A percentile compares a stretch with the other conserved stretches of the same genome.
Conservation (phyloP, 2,888 invertebrate species). For the Kuschelorhynchus macadamiae region DNA sequence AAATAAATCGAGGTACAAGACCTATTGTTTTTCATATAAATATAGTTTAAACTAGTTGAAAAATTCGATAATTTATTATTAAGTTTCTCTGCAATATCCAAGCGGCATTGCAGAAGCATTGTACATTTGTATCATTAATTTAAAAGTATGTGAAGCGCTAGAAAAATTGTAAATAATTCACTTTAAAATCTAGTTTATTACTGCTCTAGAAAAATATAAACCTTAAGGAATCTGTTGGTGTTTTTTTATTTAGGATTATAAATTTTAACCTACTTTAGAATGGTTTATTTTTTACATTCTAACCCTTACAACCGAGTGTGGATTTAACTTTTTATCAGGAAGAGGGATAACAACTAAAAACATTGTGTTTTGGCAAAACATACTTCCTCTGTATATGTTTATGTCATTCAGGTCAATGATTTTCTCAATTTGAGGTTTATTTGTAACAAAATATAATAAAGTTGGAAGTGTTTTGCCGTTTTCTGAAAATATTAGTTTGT, state of each 20-base stretch:
- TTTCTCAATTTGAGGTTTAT: too few relatives aligned
- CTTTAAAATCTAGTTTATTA: slow-evolving; percentile 56
- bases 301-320: too few relatives aligned
- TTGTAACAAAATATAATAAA: too few relatives aligned
- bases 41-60: slow-evolving; percentile 52
- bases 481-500: too few relatives aligned
- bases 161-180: slow-evolving; percentile 56
- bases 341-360: too few relatives aligned
- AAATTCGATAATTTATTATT: slow-evolving; percentile 54
- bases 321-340: too few relatives aligned
- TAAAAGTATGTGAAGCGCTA: slow-evolving; percentile 52
- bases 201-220: slow-evolving; percentile 52
- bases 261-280: too few relatives aligned
- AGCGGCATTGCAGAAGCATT: slow-evolving; percentile 49
- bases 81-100: slow-evolving; percentile 50
- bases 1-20: slow-evolving; percentile 20
- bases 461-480: too few relatives aligned
- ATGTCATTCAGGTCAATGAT: too few relatives aligned
- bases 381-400: too few relatives aligned
- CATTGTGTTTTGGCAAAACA: too few relatives aligned
- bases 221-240: slow-evolving; percentile 9
- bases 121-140: slow-evolving; percentile 57
- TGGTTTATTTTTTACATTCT: too few relatives aligned
- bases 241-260: neutral
- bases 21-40: slow-evolving; percentile 33